A percentile compares a stretch with the other conserved stretches of the same genome.
These are phyloP conservation scores for Drosophila dives DNA, from an alignment of 2,888 invertebrate genomes.

Conservation along the genomic window DNA sequence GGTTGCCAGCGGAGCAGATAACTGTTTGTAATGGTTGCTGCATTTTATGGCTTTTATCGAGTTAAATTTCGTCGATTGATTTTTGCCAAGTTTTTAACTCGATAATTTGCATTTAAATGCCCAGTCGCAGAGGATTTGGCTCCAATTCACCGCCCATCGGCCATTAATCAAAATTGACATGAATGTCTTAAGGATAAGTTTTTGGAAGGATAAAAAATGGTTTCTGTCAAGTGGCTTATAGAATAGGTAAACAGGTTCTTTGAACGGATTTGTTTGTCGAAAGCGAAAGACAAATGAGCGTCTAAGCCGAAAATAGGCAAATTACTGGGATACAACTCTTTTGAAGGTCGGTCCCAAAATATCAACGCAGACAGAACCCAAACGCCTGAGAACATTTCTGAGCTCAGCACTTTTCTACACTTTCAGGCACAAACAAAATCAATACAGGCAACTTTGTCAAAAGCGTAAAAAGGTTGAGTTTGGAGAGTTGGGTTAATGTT, in stretches of 20 bases:
- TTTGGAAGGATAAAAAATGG: conserved; percentile 4
- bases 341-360: conserved; percentile 32
- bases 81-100: conserved; percentile 19
- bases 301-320: conserved; percentile 68
- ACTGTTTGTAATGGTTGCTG: conserved; percentile 45
- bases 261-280: conserved; percentile 40
- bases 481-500: conserved; percentile 1
- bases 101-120: conserved; percentile 48
- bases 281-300: conserved; percentile 59
- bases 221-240: conserved; percentile 28
- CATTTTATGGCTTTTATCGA: conserved; percentile 39
- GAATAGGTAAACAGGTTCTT: conserved; percentile 60
- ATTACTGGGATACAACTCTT: conserved; percentile 67
- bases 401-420: conserved; percentile 48
- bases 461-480: conserved; percentile 24
- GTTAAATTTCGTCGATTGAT: conserved; percentile 17
- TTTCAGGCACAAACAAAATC: conserved; percentile 14
- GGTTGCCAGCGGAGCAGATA: conserved; percentile 15
- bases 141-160: conserved; percentile 12
- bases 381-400: conserved; percentile 40
- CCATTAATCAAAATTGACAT: conserved; percentile 66
- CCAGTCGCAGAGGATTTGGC: conserved; percentile 14
- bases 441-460: conserved; percentile 12
- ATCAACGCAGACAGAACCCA: conserved; percentile 38
- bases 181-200: conserved; percentile 11